Base-by-base conservation (phyloP, 1,140 invertebrate genomes). In the Fopius arisanus region DNA sequence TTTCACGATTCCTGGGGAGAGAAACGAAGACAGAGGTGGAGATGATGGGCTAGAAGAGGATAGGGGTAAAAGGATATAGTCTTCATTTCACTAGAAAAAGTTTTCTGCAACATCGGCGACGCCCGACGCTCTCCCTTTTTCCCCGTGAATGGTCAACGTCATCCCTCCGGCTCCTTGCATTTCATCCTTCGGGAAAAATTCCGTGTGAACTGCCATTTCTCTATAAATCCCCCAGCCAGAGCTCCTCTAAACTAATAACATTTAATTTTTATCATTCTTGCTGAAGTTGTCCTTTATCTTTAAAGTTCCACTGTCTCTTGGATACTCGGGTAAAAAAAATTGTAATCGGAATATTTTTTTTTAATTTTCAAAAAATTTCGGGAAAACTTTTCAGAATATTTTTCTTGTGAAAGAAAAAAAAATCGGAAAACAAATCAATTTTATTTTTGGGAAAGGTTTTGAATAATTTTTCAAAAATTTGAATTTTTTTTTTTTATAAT, bases 41-140 rank as follows among this genome's bases (percentile, higher is more conserved):
- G 19, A 54, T 21, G 7, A 7, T 54, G 19, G 21, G 48, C 3
- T 54, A 54, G 48, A 54, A n/a, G 12, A 43, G 40, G 40, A 43
- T 43, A 43, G 40, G 40, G 29, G 12, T 43, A 16, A 54, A 54
- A 54, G 16, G n/a, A 54, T 54, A 54, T 54, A 23, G 48, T 19
- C 48, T 23, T 26, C 48, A 54, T 54, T 54, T 54, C 48, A 54
- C 48, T 54, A 26, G 48, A 54, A 54, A 54, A 54, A 54, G 16
- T 54, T 54, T 54, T 54, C 48, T 54, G 48, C 48, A 54, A 54
- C 48, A 54, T 54, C 48, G 19, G 48, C 48, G 48, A 54, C 48
- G 16, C 48, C 48, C 41, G 16, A 43, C 3, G 12, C 41, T 21
- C 48, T 54, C 19, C 10, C 21, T 54, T 54, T 54, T 54, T 54